Evolutionary conservation across 2,888 invertebrate species (phyloP), one percentile per base, ranked within the genome.

Genomic region (Ormia ochracea): DNA sequence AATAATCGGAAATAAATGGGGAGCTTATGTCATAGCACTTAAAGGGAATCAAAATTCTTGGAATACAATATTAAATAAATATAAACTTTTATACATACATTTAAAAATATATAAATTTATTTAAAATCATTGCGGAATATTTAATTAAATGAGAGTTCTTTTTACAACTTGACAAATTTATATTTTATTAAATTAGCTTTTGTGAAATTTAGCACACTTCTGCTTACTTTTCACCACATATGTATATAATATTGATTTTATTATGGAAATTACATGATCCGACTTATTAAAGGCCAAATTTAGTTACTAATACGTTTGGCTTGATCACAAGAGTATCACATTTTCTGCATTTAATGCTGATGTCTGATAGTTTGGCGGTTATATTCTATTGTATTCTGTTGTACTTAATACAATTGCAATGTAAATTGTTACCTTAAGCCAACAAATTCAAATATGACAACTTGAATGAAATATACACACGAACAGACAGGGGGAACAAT

Each of bases 341-440:
- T 58, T 26, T 38, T 41, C 28, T 21, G 26, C 36, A n/a, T 45
- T 21, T n/a, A 28, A 28, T 17, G 50, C 17, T 68, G 38, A 45
- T 23, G 36, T 50, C 38, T 23, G 33, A 31, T 45, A 21, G 43
- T 19, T 23, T 66, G 9, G 59, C 33, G n/a, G n/a, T n/a, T n/a
- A n/a, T n/a, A n/a, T n/a, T n/a, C n/a, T n/a, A n/a, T n/a, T n/a
- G n/a, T n/a, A n/a, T n/a, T n/a, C n/a, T 59, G 26, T 59, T 61
- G 36, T 3, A 38, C 17, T 48, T 28, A 58, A 70, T 19, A 63
- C 45, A 66, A 61, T 65, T 69, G 54, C 84, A 86, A 84, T 85
- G 84, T 86, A 86, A 86, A 86, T 85, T 86, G 86, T 86, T 86
- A 86, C 85, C 82, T 83, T 80, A 82, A 82, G 75, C 65, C 82